Conservation (phyloP, 2,888 invertebrate genomes). For the Tipula helvola region DNA sequence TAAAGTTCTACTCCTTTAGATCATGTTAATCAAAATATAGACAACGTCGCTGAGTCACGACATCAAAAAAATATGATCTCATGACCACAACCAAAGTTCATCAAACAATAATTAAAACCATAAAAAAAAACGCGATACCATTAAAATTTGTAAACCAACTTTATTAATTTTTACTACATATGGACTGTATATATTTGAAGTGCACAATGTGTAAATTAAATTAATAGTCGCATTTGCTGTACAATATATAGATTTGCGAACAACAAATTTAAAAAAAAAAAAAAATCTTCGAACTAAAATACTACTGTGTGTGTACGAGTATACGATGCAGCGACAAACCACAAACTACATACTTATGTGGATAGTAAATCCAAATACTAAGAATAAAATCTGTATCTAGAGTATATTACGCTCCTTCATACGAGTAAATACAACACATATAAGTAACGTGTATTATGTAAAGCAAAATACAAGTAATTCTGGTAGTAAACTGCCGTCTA, state of each 20-base stretch:
- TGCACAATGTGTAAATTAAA: neutral
- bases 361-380: neutral
- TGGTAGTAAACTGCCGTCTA: neutral
- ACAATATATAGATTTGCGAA: neutral
- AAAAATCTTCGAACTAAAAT: neutral
- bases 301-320: neutral
- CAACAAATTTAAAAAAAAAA: neutral
- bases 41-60: neutral
- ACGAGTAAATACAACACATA: neutral
- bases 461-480: neutral
- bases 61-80: neutral
- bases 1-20: too few species aligned
- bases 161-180: neutral
- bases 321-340: neutral
- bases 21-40: too few species aligned
- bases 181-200: neutral
- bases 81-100: neutral
- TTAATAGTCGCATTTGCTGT: neutral
- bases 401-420: neutral
- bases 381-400: neutral
- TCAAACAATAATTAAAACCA: neutral
- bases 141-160: neutral
- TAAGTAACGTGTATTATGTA: neutral
- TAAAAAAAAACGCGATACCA: neutral
- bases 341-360: neutral